Percentiles rank a stretch among this genome's conserved stretches.
Evolutionary conservation across 1,140 invertebrate species (phyloP).

Genomic region (Planococcus citri): DNA sequence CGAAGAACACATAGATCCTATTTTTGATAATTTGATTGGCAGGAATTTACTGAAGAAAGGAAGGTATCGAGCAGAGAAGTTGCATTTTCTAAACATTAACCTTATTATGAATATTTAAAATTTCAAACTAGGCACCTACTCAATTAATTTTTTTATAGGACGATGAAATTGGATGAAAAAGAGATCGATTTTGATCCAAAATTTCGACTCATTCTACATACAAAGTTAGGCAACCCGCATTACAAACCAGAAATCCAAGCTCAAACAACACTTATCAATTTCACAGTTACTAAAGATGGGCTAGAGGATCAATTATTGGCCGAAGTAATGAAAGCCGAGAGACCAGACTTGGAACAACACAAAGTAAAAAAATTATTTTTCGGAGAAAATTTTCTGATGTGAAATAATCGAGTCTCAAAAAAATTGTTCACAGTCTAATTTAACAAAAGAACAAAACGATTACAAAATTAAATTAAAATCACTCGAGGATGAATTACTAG

Average conservation of each 20-base stretch:
- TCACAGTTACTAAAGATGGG: constrained; percentile 84
- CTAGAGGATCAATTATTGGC: constrained; percentile 87
- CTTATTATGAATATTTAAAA: neutral
- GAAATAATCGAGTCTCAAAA: neutral
- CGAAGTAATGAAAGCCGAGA: constrained; percentile 84
- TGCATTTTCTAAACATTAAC: neutral
- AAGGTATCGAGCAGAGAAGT: constrained; percentile 38
- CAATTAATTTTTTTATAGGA: constrained; percentile 33
- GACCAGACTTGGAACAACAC: constrained; percentile 74
- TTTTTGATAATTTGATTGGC: constrained; percentile 78
- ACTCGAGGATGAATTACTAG: constrained; percentile 78
- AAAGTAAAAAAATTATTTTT: constrained; percentile 33
- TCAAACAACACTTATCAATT: constrained; percentile 88
- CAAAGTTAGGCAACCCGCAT: constrained; percentile 88
- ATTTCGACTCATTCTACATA: constrained; percentile 82
- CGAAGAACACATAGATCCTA: constrained; percentile 74
- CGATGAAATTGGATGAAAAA: constrained; percentile 76
- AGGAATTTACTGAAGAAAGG: constrained; percentile 76
- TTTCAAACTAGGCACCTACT: too few species aligned
- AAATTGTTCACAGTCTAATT: constrained; percentile 36
- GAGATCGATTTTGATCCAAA: constrained; percentile 75
- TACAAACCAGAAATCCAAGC: constrained; percentile 96
- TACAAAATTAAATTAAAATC: constrained; percentile 87
- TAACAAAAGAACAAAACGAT: constrained; percentile 87
- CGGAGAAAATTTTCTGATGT: too few species aligned